phyloP scores from a whole-genome alignment of 2,888 invertebrate genomes.

The Ophion slaviceki region DNA sequence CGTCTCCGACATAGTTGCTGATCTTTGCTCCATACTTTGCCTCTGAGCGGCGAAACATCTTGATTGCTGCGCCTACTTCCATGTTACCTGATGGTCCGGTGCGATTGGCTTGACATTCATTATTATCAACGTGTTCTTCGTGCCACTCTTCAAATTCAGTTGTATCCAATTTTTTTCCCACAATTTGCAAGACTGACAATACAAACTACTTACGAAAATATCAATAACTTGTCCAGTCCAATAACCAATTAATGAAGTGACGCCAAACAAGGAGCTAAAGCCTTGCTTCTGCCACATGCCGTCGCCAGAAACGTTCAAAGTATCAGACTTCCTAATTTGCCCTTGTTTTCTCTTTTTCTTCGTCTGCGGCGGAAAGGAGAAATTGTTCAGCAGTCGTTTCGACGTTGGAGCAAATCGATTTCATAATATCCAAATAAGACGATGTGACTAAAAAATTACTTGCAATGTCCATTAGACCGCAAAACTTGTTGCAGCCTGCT shows the following conservation, averaged over 20 bases:
- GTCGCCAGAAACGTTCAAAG: constrained; percentile 17
- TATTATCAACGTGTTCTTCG: too few relatives aligned
- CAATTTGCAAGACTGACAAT: too few relatives aligned
- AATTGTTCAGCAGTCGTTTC: constrained; percentile 16
- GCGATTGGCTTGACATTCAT: background rate
- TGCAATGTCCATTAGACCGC: constrained; percentile 1
- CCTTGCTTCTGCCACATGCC: background rate
- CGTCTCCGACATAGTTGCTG: too few relatives aligned
- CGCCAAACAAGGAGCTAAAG: background rate
- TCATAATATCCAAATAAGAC: background rate
- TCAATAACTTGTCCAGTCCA: too few relatives aligned
- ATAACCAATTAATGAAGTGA: too few relatives aligned
- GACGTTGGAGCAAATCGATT: background rate
- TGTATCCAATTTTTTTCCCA: too few relatives aligned
- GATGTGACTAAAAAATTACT: constrained; percentile 3
- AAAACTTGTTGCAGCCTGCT: constrained; percentile 13
- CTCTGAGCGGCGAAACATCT: constrained; percentile 21
- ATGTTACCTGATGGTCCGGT: constrained; percentile 15
- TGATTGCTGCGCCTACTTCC: constrained; percentile 14
- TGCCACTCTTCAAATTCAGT: too few relatives aligned
- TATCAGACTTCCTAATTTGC: background rate
- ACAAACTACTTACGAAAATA: too few relatives aligned
- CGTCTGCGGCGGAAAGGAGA: constrained; percentile 3
- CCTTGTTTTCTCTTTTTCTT: background rate
- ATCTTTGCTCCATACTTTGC: background rate